Evolutionary conservation across 1,140 invertebrate genomes (phyloP).

Genomic region (roundworm (Caenorhabditis elegans)): WBcel235 BX284602.5:5101501-5102000

Average conservation of each 20-base stretch:
- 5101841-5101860: slow-evolving; percentile 10
- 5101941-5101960: slow-evolving; percentile 24
- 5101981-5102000: background rate
- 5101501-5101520: slow-evolving; percentile 20
- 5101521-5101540: slow-evolving; percentile 26
- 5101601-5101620: background rate
- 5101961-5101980: background rate
- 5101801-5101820: background rate
- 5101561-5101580: slow-evolving; percentile 28
- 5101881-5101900: background rate
- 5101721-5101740: slow-evolving; percentile 13
- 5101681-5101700: background rate
- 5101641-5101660: slow-evolving; percentile 4
- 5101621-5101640: background rate
- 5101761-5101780: slow-evolving; percentile 3
- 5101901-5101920: slow-evolving; percentile 6
- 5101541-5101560: slow-evolving; percentile 36
- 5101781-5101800: background rate
- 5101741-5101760: background rate
- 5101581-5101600: slow-evolving; percentile 23
- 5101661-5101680: slow-evolving; percentile 1
- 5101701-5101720: background rate
- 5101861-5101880: slow-evolving; percentile 17
- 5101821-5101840: background rate
- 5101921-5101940: slow-evolving; percentile 16